These are phyloP conservation scores for Diadegma fenestrale DNA, from an alignment of 2,888 invertebrate species.

Conservation along the genomic window DNA sequence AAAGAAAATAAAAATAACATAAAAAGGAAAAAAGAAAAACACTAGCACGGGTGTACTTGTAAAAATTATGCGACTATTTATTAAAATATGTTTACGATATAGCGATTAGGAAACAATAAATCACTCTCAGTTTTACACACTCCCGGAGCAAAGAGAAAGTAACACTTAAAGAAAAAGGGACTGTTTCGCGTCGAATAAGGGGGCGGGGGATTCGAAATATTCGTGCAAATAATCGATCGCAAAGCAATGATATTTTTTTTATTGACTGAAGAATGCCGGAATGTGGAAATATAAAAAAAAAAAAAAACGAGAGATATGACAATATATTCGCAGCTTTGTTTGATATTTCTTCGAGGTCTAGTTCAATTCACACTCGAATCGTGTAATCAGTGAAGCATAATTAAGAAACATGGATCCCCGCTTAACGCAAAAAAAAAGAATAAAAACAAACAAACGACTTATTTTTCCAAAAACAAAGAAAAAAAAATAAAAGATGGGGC, in stretches of 20 bases:
- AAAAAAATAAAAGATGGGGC: slow-evolving; percentile 52
- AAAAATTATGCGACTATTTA: slow-evolving; percentile 80
- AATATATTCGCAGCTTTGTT: slow-evolving; percentile 59
- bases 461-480: slow-evolving; percentile 51
- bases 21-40: slow-evolving; percentile 32
- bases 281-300: slow-evolving; percentile 17
- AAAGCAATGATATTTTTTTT: slow-evolving; percentile 35
- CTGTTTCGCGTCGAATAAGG: slow-evolving; percentile 29
- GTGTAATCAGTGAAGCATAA: slow-evolving; percentile 38
- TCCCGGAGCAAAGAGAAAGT: slow-evolving; percentile 27
- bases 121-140: slow-evolving; percentile 38
- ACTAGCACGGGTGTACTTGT: slow-evolving; percentile 75
- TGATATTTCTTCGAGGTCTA: slow-evolving; percentile 15
- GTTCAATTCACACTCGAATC: slow-evolving; percentile 7
- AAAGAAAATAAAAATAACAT: slow-evolving; percentile 43
- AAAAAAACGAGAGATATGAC: slow-evolving; percentile 49
- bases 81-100: slow-evolving; percentile 58
- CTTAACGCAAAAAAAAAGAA: slow-evolving; percentile 34
- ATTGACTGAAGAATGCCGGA: slow-evolving; percentile 32
- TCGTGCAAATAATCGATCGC: slow-evolving; percentile 52
- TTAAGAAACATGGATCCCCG: slow-evolving; percentile 11
- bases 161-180: slow-evolving; percentile 38
- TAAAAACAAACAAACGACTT: slow-evolving; percentile 43
- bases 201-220: slow-evolving; percentile 35
- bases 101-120: slow-evolving; percentile 32